Evolutionary conservation across 2,888 invertebrate genomes (phyloP), one percentile per base, ranked within the genome.

Genomic region (Aporophyla nigra): DNA sequence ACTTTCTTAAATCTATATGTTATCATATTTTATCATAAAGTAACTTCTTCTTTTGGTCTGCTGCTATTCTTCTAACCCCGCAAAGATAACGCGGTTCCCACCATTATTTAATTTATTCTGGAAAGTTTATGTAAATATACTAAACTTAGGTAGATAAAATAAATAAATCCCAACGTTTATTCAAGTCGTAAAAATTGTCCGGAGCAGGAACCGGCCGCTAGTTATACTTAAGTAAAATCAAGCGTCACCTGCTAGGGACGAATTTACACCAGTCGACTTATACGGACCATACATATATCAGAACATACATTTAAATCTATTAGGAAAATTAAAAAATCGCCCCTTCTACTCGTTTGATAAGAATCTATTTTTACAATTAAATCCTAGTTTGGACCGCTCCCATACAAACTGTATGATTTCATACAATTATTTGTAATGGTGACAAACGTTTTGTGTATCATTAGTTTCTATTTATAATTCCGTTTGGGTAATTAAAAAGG

Each of bases 291-390:
- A 24, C 27, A 7, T 72, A 82, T 80, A 79, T 69, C 71, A 82
- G 69, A 81, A 75, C 71, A 53, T 73, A 89, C 93, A 93, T 93
- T 92, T 93, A 93, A 93, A 94, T 93, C 94, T 93, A 94, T 94
- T 94, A 94, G 81, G 83, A 78, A 91, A 94, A 93, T 94, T 92
- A 94, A 93, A 91, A 78, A 63, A 91, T 89, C 71, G 75, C 91
- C 90, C 91, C 88, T 89, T 90, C 87, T 84, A 84, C 66, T 71
- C 49, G 58, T 73, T 63, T 88, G 93, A 93, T 93, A 88, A 86
- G 58, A 80, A 93, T 93, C 93, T 87, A 72, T 80, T 88, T 91
- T 92, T 90, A 92, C 88, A 90, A 91, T 90, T 71, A 81, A 88
- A 87, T 88, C 82, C 80, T 58, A 51, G 81, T 74, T 74, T 40